Evolutionary conservation across 2,888 invertebrate species (phyloP).

Genomic region (Prosapia bicincta): DNA sequence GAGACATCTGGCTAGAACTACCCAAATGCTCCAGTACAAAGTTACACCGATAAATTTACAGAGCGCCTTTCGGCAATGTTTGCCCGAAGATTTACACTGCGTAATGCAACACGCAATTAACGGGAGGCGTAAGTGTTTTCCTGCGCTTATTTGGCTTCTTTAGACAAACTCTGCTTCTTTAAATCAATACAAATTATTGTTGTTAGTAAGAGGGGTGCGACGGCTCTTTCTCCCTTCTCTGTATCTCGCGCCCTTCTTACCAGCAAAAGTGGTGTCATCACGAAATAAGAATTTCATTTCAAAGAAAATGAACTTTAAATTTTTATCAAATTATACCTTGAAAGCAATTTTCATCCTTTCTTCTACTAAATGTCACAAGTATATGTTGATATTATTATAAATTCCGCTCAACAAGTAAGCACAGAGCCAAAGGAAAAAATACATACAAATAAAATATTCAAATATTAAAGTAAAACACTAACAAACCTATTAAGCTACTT

Average conservation of each 20-base stretch:
- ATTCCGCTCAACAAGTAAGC: too few relatives aligned
- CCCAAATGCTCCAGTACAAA: not conserved
- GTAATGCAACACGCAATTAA: not conserved
- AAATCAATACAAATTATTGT: constrained; percentile 2
- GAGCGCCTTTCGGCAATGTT: not conserved
- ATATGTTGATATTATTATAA: too few relatives aligned
- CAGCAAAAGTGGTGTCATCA: not conserved
- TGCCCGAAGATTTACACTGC: not conserved
- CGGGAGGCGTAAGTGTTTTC: not conserved
- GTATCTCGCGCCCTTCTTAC: not conserved
- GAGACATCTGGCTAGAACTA: too few relatives aligned
- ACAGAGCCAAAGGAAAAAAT: too few relatives aligned
- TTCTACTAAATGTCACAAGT: too few relatives aligned
- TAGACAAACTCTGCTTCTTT: not conserved
- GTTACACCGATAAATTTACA: not conserved
- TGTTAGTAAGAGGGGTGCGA: not conserved
- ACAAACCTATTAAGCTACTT: too few relatives aligned
- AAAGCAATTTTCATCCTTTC: too few relatives aligned
- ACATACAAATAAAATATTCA: too few relatives aligned
- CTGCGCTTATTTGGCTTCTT: not conserved
- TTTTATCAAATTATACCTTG: too few relatives aligned
- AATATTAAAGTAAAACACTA: too few relatives aligned
- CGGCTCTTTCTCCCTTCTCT: not conserved
- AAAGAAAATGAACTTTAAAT: not conserved
- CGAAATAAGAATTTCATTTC: not conserved